Evolutionary conservation across 2,888 invertebrate species (phyloP), one percentile per base, ranked within the genome.

Genomic region (Polydrusus cervinus): DNA sequence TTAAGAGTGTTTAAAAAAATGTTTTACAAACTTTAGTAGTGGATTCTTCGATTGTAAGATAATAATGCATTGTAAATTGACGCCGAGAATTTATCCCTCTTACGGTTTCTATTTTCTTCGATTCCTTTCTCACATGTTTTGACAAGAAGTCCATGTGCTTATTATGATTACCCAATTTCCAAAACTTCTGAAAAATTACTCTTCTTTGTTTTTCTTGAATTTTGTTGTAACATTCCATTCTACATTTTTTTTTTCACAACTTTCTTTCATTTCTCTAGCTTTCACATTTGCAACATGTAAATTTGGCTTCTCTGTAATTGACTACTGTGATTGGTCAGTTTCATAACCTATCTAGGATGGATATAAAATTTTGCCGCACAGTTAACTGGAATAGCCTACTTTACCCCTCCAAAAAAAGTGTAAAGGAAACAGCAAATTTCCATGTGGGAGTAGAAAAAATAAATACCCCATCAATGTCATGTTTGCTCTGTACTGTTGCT

Each of bases 231-330:
- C 68, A 68, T 68, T 18, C 20, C 68, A 68, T 68, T 55, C 68
- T 53, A 68, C 57, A 68, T 55, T 57, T 68, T 68, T 68, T 68
- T 68, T 68, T 57, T 55, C 57, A 55, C 68, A 55, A 68, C 43
- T 68, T 55, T 55, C 68, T 57, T 68, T 68, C 16, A 68, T 68
- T 55, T 53, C 34, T 45, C 57, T 68, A 40, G 68, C 68, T 40
- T 55, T n/a, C 8, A 68, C 57, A 25, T 16, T 43, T 64, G n/a
- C n/a, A n/a, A n/a, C n/a, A n/a, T n/a, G n/a, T n/a, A n/a, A n/a
- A n/a, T n/a, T n/a, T n/a, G n/a, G n/a, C n/a, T n/a, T n/a, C n/a
- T n/a, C n/a, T n/a, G n/a, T n/a, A n/a, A n/a, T n/a, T n/a, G n/a
- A n/a, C n/a, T n/a, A n/a, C n/a, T n/a, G n/a, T n/a, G n/a, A n/a